phyloP scores from a whole-genome alignment of 2,113 vertebrate species.

The Stegastes partitus region DNA sequence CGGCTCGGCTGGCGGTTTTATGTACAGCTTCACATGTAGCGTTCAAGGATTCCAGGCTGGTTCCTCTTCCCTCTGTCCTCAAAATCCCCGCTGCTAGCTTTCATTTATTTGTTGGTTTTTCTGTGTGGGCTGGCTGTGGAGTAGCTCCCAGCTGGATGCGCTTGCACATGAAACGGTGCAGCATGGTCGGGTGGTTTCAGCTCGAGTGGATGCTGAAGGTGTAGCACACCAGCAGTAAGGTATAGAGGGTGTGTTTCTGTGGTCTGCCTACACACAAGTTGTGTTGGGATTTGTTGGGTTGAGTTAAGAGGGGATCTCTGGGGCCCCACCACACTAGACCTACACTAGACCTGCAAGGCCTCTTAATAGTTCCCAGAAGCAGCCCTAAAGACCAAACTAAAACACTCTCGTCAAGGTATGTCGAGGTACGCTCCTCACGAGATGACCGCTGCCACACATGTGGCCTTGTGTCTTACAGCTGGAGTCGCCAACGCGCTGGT shows the following conservation, averaged over 20 bases:
- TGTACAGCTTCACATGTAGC: conserved; percentile 33
- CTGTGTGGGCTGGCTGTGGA: conserved; percentile 9
- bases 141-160: conserved; percentile 18
- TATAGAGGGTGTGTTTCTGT: conserved; percentile 14
- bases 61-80: background rate
- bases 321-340: conserved; percentile 3
- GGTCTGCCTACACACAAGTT: conserved; percentile 3
- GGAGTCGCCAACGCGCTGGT: background rate
- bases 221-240: background rate
- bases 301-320: conserved; percentile 12
- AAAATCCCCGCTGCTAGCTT: background rate
- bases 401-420: background rate
- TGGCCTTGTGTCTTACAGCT: background rate
- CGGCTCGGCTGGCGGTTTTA: conserved; percentile 40
- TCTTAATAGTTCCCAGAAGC: conserved; percentile 55
- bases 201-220: conserved; percentile 8
- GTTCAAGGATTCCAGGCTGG: conserved; percentile 13
- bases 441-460: background rate
- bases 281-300: background rate
- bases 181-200: conserved; percentile 14
- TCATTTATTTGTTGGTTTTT: conserved; percentile 4
- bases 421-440: background rate
- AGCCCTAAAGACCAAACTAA: conserved; percentile 11
- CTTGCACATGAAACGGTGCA: conserved; percentile 14
- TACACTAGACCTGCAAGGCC: conserved; percentile 8